phyloP scores from a whole-genome alignment of 2,888 invertebrate species.

The Eurytoma adleriae region DNA sequence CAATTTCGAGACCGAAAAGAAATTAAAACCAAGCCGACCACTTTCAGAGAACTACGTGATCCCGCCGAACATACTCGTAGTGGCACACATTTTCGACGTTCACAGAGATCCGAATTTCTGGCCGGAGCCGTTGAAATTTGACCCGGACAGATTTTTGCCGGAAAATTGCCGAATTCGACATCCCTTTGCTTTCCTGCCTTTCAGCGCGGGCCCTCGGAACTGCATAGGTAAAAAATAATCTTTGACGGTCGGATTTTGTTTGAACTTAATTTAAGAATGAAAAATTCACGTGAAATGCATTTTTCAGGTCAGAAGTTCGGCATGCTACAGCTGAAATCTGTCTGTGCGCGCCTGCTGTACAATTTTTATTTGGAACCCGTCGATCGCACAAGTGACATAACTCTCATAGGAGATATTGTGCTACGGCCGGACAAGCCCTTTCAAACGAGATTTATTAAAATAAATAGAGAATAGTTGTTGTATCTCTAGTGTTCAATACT shows the following conservation, averaged over 20 bases:
- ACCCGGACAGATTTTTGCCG: slow-evolving; percentile 78
- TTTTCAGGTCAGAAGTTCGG: slow-evolving; percentile 60
- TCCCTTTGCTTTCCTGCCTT: slow-evolving; percentile 79
- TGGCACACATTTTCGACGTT: slow-evolving; percentile 78
- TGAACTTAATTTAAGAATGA: not conserved
- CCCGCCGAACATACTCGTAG: slow-evolving; percentile 76
- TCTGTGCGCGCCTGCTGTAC: slow-evolving; percentile 55
- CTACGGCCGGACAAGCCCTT: slow-evolving; percentile 56
- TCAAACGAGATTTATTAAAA: slow-evolving; percentile 49
- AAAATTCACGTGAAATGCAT: slow-evolving; percentile 60
- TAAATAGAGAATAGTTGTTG: not conserved
- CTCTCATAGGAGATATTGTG: slow-evolving; percentile 56
- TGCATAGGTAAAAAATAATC: slow-evolving; percentile 75
- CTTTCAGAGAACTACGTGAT: slow-evolving; percentile 75
- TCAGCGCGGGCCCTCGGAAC: slow-evolving; percentile 24
- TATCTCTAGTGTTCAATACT: too few relatives aligned
- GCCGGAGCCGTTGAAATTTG: slow-evolving; percentile 78
- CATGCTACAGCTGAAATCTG: slow-evolving; percentile 58
- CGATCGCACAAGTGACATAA: slow-evolving; percentile 50
- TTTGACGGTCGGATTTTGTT: not conserved
- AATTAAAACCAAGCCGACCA: not conserved
- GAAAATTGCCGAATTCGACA: slow-evolving; percentile 77
- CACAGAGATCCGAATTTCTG: slow-evolving; percentile 81
- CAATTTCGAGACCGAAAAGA: too few relatives aligned
- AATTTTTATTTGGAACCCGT: slow-evolving; percentile 61